Evolutionary conservation across 2,888 invertebrate species (phyloP), one percentile per base, ranked within the genome.

Genomic region (Pristionchus arcanus): DNA sequence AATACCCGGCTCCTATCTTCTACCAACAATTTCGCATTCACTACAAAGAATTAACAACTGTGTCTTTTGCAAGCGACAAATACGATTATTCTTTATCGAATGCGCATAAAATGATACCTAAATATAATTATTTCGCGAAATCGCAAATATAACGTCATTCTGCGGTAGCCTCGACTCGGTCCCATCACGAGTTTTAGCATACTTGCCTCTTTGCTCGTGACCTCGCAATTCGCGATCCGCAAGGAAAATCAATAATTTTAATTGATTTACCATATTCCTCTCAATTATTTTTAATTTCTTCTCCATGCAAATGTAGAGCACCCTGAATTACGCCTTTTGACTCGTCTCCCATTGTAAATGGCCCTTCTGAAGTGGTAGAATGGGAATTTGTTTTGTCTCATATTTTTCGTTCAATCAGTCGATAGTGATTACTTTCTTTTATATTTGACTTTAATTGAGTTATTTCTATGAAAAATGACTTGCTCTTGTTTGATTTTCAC

Each of bases 181-280:
- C 81, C 49, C 49, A n/a, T 15, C 53, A n/a, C 49, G 81, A 49
- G n/a, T 49, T n/a, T 81, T 81, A 49, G 81, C 81, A 49, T 49
- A 49, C 42, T 49, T 49, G 9, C 9, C 4, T 3, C 13, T 0
- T 11, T 49, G 42, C 42, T 9, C 42, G 42, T 49, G 42, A 49
- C 42, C 42, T 49, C 11, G 11, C 42, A 49, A 49, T 49, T 49
- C 11, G 42, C 42, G 42, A 49, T 63, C 21, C 25, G 63, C n/a
- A 21, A 63, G 63, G 21, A 21, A 63, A 63, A 63, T 63, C 15
- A 31, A 31, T 71, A 71, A 34, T 71, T 71, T 21, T 63, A 25
- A 71, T 71, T 34, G 31, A 71, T 34, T 34, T 15, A 19, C 71
- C 2, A 71, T 34, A 34, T 71, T 71, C 34, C 25, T 1, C 5